A percentile compares a stretch with the other conserved stretches of the same genome.
These are phyloP conservation scores for Pseudomyrmex flavicornis DNA, from an alignment of 1,140 invertebrate genomes.

Conservation along the genomic window DNA sequence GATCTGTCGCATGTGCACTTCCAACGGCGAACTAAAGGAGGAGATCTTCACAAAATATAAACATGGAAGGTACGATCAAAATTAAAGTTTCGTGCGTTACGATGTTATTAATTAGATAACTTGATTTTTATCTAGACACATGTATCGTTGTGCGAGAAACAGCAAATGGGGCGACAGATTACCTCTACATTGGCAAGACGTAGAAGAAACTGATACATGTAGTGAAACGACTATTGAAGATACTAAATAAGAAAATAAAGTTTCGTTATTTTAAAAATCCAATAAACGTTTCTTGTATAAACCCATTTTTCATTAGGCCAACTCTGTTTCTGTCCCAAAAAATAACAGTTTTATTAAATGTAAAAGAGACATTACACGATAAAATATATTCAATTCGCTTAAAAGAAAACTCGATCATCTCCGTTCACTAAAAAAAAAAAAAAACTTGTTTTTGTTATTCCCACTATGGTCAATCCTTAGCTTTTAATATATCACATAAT, in stretches of 20 bases:
- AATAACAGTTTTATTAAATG: too few relatives aligned
- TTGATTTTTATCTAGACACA: constrained; percentile 81
- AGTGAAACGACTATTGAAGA: not conserved
- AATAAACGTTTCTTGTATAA: too few relatives aligned
- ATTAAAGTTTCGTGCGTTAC: constrained; percentile 30
- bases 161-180: constrained; percentile 91
- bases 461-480: too few relatives aligned
- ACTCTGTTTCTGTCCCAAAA: too few relatives aligned
- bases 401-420: too few relatives aligned
- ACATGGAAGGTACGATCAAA: constrained; percentile 88
- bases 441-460: too few relatives aligned
- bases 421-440: too few relatives aligned
- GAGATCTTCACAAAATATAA: constrained; percentile 91
- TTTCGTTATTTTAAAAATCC: constrained; percentile 2
- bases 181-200: constrained; percentile 84
- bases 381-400: too few relatives aligned
- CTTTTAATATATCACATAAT: too few relatives aligned
- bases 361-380: too few relatives aligned
- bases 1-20: constrained; percentile 92
- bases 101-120: constrained; percentile 13
- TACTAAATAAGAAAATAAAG: constrained; percentile 39
- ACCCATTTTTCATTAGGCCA: too few relatives aligned
- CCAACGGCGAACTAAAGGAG: constrained; percentile 90
- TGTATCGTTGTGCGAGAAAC: constrained; percentile 89
- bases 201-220: not conserved